Evolutionary conservation across 1,140 invertebrate genomes (phyloP).

Genomic region (Antheraea pernyi): DNA sequence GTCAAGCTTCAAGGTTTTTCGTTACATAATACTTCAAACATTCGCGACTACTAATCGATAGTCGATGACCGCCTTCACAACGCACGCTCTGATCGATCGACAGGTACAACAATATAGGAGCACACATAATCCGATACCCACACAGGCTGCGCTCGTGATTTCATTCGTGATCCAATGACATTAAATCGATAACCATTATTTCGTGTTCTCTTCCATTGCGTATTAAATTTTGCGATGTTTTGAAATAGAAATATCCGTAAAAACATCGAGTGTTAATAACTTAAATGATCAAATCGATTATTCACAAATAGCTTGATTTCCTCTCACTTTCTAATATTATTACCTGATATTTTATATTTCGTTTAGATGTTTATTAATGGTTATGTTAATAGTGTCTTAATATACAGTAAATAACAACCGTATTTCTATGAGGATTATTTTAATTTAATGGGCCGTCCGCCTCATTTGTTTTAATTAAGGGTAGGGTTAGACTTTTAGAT

Average conservation of each 20-base stretch:
- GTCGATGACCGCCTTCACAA: slow-evolving; percentile 28
- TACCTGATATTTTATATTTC: background rate
- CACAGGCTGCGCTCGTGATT: no score
- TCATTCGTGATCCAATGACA: no score
- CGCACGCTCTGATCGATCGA: background rate
- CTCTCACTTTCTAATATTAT: background rate
- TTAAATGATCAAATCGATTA: background rate
- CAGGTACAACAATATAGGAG: background rate
- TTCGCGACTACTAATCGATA: slow-evolving; percentile 46
- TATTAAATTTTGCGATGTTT: background rate
- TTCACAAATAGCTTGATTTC: background rate
- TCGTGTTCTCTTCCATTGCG: background rate
- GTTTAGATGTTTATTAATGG: background rate
- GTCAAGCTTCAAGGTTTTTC: slow-evolving; percentile 70
- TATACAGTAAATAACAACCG: no score
- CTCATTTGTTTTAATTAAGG: no score
- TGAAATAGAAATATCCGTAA: background rate
- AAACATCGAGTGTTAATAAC: background rate
- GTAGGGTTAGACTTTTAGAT: no score
- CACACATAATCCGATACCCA: background rate
- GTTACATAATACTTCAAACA: slow-evolving; percentile 68
- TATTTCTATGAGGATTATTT: no score
- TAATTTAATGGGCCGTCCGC: no score
- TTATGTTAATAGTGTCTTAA: no score
- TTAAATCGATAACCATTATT: background rate